A percentile compares a stretch with the other conserved stretches of the same genome.
These are phyloP conservation scores for Sanderia malayensis DNA, from an alignment of 30 jellyfish, hydroid and myxozoan species.

Conservation along the genomic window DNA sequence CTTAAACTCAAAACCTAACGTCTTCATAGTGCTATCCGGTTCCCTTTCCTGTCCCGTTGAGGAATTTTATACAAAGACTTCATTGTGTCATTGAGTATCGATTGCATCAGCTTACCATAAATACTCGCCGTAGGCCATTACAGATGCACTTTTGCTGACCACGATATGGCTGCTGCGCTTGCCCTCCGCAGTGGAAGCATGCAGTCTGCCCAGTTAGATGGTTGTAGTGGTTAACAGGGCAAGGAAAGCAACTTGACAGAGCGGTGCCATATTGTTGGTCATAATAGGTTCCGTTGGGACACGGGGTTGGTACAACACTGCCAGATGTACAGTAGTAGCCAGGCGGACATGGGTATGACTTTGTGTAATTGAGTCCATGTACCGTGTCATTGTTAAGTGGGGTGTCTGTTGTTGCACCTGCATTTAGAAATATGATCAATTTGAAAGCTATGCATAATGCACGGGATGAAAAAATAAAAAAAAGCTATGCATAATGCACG, in stretches of 20 bases:
- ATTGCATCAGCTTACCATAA: slow-evolving; percentile 67
- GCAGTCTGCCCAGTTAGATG: slow-evolving; percentile 81
- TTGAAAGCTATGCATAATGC: too few species aligned
- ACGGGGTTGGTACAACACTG: slow-evolving; percentile 63
- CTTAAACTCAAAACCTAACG: too few species aligned
- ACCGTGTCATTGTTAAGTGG: slow-evolving; percentile 75
- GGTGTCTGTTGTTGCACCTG: slow-evolving; percentile 86
- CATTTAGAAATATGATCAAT: too few species aligned
- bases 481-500: too few species aligned
- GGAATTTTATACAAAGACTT: too few species aligned
- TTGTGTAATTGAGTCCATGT: slow-evolving; percentile 75
- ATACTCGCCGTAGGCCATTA: slow-evolving; percentile 80
- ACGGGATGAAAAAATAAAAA: too few species aligned
- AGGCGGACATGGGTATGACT: slow-evolving; percentile 90
- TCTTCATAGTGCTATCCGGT: too few species aligned
- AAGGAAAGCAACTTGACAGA: slow-evolving; percentile 62
- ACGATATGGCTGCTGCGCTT: slow-evolving; percentile 72
- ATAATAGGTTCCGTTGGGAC: slow-evolving; percentile 85
- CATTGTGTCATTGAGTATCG: too few species aligned
- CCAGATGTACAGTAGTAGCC: slow-evolving; percentile 92
- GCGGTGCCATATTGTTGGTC: slow-evolving; percentile 46
- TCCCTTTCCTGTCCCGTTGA: too few species aligned
- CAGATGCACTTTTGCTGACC: slow-evolving; percentile 82
- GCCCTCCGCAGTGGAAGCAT: slow-evolving; percentile 91
- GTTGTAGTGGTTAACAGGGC: slow-evolving; percentile 74